Percentiles rank a stretch among this genome's conserved stretches.
Conservation (phyloP, 1,140 invertebrate genomes). For the Drosophila nasuta region DNA sequence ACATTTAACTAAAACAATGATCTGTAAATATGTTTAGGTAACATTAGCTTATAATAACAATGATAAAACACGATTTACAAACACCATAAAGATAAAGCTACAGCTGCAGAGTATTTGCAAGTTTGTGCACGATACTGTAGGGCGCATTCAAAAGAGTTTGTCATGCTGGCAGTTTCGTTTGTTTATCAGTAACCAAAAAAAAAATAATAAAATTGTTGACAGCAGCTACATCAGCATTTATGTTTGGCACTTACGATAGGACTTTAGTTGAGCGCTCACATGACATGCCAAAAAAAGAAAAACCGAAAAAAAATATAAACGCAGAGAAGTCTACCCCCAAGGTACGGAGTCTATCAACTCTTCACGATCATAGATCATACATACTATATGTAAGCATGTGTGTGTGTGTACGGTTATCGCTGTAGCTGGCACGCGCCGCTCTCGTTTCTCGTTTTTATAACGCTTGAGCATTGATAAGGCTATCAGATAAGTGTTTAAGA, state of each 20-base stretch:
- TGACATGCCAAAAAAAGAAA: slow-evolving; percentile 12
- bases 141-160: neutral
- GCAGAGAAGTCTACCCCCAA: neutral
- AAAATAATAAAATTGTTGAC: slow-evolving; percentile 2
- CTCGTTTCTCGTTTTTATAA: slow-evolving; percentile 7
- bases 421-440: slow-evolving; percentile 17
- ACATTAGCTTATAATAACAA: no score
- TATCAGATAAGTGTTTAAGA: no score
- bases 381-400: neutral
- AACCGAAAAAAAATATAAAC: neutral
- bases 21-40: no score
- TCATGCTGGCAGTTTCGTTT: slow-evolving; percentile 3
- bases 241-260: slow-evolving; percentile 56
- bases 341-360: slow-evolving; percentile 17
- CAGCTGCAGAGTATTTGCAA: neutral
- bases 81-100: neutral
- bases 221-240: slow-evolving; percentile 54
- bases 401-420: slow-evolving; percentile 7
- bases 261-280: slow-evolving; percentile 17
- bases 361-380: slow-evolving; percentile 19
- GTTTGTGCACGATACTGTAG: neutral
- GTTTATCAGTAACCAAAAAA: slow-evolving; percentile 18
- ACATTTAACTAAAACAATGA: no score
- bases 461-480: slow-evolving; percentile 1
- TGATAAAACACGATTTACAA: neutral